A percentile compares a stretch with the other conserved stretches of the same genome.
Conservation (phyloP, 2,888 invertebrate genomes). For the Drosophila pegasa region DNA sequence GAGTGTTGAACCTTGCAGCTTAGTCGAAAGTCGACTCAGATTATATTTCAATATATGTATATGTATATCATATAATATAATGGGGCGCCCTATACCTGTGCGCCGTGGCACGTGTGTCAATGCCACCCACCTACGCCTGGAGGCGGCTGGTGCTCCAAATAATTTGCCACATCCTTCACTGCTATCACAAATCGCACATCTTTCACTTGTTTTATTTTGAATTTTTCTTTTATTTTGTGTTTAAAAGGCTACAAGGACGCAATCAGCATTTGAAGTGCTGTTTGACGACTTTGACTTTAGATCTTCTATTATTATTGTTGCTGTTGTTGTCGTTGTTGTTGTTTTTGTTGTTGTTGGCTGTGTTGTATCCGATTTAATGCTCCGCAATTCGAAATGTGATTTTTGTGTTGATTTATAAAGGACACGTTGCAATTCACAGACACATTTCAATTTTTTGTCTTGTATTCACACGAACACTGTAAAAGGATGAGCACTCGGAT, state of each 20-base stretch:
- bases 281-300: conserved; percentile 71
- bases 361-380: conserved; percentile 68
- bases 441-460: conserved; percentile 20
- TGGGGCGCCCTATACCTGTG: neutral
- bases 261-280: conserved; percentile 65
- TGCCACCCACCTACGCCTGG: conserved; percentile 3
- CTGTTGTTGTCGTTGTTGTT: conserved; percentile 17
- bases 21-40: conserved; percentile 41
- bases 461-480: conserved; percentile 2
- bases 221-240: conserved; percentile 4
- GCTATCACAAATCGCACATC: conserved; percentile 46
- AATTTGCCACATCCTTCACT: conserved; percentile 42
- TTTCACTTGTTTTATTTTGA: conserved; percentile 26
- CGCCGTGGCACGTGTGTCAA: conserved; percentile 19
- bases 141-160: conserved; percentile 28
- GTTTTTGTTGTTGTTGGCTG: conserved; percentile 30
- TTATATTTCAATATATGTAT: conserved; percentile 67
- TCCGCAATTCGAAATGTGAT: conserved; percentile 71
- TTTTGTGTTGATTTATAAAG: conserved; percentile 70
- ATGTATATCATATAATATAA: conserved; percentile 37
- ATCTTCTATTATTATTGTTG: conserved; percentile 34
- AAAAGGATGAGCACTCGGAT: conserved; percentile 7
- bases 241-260: conserved; percentile 44
- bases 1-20: conserved; percentile 1
- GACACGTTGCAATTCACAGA: conserved; percentile 55